phyloP scores from a whole-genome alignment of 64 coral and sea anemone genomes.

The Pachyseris speciosa region DNA sequence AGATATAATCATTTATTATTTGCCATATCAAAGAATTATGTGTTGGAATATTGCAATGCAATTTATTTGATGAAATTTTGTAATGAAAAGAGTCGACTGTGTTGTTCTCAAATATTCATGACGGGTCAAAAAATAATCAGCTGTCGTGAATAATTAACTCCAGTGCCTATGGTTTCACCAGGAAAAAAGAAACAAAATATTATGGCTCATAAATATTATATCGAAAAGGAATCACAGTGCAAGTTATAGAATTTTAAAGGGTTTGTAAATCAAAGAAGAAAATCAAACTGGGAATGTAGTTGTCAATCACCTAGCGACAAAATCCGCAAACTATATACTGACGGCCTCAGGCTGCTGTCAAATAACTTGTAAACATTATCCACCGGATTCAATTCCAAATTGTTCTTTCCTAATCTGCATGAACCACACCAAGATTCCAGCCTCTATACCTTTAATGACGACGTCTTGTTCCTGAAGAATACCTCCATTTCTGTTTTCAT shows the following conservation, averaged over 20 bases:
- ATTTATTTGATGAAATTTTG: too few species aligned
- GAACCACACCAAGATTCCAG: slow-evolving; percentile 2
- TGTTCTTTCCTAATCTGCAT: neutral
- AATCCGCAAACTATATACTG: too few species aligned
- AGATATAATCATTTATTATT: too few species aligned
- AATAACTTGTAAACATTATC: slow-evolving; percentile 6
- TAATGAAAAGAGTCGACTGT: neutral
- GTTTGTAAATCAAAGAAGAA: neutral
- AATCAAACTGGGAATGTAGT: neutral
- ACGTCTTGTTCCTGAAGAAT: slow-evolving; percentile 43
- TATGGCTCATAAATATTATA: neutral
- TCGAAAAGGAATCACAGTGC: neutral
- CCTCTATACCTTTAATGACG: slow-evolving; percentile 43
- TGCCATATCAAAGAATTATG: too few species aligned
- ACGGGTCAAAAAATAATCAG: neutral
- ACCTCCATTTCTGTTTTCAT: slow-evolving; percentile 36
- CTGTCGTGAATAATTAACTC: slow-evolving; percentile 23
- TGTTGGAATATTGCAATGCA: too few species aligned
- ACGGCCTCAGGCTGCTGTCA: neutral
- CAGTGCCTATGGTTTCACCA: neutral
- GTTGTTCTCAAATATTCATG: neutral
- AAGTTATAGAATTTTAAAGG: neutral
- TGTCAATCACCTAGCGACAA: neutral
- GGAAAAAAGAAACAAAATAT: neutral
- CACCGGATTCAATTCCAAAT: neutral